phyloP scores from a whole-genome alignment of 2,888 invertebrate species.

The Antheraea assamensis region DNA sequence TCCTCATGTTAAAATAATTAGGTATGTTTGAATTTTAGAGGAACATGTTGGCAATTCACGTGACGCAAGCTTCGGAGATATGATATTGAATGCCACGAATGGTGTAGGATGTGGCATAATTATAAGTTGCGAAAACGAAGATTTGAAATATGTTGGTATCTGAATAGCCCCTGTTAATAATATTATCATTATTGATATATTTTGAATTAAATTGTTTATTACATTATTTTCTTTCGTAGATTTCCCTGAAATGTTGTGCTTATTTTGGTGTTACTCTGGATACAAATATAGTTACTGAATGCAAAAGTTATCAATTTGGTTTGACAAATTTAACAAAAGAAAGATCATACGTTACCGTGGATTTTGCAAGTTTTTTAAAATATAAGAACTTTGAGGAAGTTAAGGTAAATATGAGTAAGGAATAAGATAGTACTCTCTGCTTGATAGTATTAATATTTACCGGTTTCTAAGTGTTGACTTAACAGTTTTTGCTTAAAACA shows the following conservation, averaged over 20 bases:
- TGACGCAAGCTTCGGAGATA: conserved; percentile 48
- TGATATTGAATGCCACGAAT: conserved; percentile 44
- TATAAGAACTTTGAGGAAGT: conserved; percentile 12
- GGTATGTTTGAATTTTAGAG: conserved; percentile 36
- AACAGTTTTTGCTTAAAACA: neutral
- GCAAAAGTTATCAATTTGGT: conserved; percentile 36
- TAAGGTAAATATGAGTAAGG: conserved; percentile 23
- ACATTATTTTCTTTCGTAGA: conserved; percentile 28
- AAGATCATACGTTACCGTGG: conserved; percentile 38
- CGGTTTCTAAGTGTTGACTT: neutral
- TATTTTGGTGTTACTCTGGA: conserved; percentile 33
- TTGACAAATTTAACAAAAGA: conserved; percentile 36
- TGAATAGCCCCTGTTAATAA: neutral
- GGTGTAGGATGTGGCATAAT: conserved; percentile 45
- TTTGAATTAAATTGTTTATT: conserved; percentile 23
- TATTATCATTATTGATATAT: neutral
- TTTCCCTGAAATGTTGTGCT: conserved; percentile 31
- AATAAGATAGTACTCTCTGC: conserved; percentile 13
- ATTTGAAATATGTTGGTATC: conserved; percentile 49
- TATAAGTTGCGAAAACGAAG: conserved; percentile 41
- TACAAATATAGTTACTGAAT: conserved; percentile 29
- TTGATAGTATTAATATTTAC: neutral
- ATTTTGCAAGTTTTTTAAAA: conserved; percentile 49
- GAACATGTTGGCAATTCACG: conserved; percentile 55
- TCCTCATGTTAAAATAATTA: too few relatives aligned